Conservation (phyloP, 2,888 invertebrate species). For the Zootermopsis nevadensis region DNA sequence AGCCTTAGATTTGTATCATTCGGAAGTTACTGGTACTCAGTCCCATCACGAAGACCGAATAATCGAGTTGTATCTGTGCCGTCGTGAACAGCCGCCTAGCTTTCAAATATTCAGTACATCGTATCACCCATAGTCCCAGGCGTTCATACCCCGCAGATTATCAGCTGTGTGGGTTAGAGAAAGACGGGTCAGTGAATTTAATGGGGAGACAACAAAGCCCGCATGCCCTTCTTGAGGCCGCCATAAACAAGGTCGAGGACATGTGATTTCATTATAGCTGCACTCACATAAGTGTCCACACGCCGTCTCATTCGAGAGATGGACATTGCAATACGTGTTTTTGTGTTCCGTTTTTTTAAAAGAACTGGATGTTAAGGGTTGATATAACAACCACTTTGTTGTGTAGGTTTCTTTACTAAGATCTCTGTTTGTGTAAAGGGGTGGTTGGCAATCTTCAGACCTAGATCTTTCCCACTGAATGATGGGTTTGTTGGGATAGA, state of each 20-base stretch:
- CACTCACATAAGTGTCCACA: slow-evolving; percentile 4
- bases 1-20: too few species aligned
- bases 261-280: neutral
- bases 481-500: neutral
- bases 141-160: neutral
- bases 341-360: neutral
- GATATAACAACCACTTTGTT: neutral
- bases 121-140: neutral
- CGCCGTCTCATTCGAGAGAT: neutral
- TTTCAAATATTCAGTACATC: neutral
- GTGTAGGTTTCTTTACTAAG: neutral
- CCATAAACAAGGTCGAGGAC: slow-evolving; percentile 9
- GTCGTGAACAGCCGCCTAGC: too few species aligned
- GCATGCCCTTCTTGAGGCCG: neutral
- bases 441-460: neutral
- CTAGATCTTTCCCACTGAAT: neutral
- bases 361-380: neutral
- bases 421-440: neutral
- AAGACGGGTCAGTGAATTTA: neutral
- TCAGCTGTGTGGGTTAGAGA: neutral
- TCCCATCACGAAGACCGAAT: too few species aligned
- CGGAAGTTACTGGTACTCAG: too few species aligned
- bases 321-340: neutral
- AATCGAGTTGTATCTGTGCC: too few species aligned
- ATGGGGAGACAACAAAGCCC: neutral